Conservation (phyloP, 2,888 invertebrate genomes). For the Iphiclides podalirius region DNA sequence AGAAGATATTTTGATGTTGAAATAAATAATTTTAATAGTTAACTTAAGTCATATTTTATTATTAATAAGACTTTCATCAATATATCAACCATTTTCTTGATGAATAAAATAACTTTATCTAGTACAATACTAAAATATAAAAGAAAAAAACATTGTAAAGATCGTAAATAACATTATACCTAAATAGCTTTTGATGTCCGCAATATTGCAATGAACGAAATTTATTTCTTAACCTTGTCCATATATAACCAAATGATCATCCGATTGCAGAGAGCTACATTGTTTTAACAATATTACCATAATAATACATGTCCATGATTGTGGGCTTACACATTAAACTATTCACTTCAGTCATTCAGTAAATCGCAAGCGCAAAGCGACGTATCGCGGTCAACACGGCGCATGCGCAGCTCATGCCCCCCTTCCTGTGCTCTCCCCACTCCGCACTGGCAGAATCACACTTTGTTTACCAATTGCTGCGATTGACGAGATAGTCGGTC, state of each 20-base stretch:
- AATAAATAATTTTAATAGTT: too few species aligned
- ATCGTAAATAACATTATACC: neutral
- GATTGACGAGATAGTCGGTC: conserved; percentile 75
- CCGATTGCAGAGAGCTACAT: neutral
- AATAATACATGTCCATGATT: neutral
- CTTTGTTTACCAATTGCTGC: conserved; percentile 76
- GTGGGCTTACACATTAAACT: conserved; percentile 11
- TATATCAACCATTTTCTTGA: too few species aligned
- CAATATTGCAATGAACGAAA: neutral
- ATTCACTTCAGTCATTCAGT: too few species aligned
- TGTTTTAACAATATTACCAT: conserved; percentile 7
- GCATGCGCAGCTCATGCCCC: conserved; percentile 89
- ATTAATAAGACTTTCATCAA: too few species aligned
- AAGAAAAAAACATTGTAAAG: too few species aligned
- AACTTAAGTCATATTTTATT: too few species aligned
- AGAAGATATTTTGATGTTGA: too few species aligned
- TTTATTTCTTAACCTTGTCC: neutral
- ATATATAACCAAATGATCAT: neutral
- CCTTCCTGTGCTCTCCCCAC: conserved; percentile 73
- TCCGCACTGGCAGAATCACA: conserved; percentile 56
- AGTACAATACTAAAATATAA: too few species aligned
- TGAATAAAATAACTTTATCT: too few species aligned
- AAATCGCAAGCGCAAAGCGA: conserved; percentile 89
- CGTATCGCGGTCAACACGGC: conserved; percentile 84
- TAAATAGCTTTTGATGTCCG: neutral